Evolutionary conservation across 2,797 vertebrate genomes (phyloP).

Genomic region (Smutsia temminckii): DNA sequence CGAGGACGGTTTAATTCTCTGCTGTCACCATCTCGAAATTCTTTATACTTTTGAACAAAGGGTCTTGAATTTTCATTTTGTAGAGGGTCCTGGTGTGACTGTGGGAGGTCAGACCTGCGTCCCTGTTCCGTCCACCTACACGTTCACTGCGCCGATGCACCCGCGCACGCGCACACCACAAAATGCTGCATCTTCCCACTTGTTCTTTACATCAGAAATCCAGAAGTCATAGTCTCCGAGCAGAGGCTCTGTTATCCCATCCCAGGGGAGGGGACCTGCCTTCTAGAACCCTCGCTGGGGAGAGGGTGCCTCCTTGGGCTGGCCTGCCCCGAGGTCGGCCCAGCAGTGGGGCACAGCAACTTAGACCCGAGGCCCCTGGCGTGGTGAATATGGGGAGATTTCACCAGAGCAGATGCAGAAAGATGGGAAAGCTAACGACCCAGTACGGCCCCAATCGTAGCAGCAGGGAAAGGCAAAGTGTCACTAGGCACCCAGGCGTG

Average conservation of each 20-base stretch:
- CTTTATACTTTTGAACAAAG: background rate
- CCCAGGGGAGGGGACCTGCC: background rate
- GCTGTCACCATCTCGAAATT: background rate
- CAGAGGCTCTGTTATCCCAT: background rate
- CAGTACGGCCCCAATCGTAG: background rate
- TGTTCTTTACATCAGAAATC: background rate
- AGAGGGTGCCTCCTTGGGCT: background rate
- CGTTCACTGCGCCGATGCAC: too few species aligned
- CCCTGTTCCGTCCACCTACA: background rate
- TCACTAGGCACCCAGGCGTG: background rate
- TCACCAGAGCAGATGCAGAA: background rate
- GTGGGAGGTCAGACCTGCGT: accelerated
- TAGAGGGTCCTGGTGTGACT: accelerated
- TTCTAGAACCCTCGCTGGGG: background rate
- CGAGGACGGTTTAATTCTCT: background rate
- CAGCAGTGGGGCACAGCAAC: background rate
- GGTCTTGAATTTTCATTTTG: background rate
- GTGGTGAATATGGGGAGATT: background rate
- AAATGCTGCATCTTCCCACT: background rate
- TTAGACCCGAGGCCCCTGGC: background rate
- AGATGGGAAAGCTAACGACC: background rate
- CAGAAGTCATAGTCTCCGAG: background rate
- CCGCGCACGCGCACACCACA: too few species aligned
- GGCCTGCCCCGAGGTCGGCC: too few species aligned
- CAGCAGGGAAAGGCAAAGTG: background rate